A percentile compares a stretch with the other conserved stretches of the same genome.
phyloP scores from a whole-genome alignment of 2,797 vertebrate species.

The Sebastes diploproa region DNA sequence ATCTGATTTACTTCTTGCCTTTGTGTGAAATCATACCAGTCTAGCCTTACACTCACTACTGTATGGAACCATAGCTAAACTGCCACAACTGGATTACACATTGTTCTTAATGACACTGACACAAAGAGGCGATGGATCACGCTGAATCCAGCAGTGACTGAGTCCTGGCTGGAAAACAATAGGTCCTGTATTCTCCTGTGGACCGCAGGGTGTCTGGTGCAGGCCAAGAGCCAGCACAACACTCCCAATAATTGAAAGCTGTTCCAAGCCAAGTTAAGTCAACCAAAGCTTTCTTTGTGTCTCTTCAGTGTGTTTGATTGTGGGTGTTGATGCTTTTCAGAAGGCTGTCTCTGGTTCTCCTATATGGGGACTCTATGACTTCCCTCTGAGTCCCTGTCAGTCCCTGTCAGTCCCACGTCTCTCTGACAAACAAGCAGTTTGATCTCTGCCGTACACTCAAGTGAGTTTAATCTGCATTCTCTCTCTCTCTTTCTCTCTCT shows the following conservation, averaged over 20 bases:
- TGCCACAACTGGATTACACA: background rate
- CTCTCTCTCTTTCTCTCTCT: too few relatives aligned
- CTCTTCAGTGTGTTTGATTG: constrained; percentile 11
- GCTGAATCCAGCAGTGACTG: background rate
- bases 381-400: background rate
- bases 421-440: background rate
- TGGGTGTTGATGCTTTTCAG: constrained; percentile 14
- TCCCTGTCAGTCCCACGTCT: background rate
- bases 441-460: too few relatives aligned
- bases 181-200: constrained; percentile 3
- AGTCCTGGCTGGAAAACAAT: constrained; percentile 15
- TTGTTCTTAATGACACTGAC: constrained; percentile 5
- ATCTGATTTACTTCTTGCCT: too few relatives aligned
- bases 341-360: background rate
- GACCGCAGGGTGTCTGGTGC: background rate
- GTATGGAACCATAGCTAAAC: background rate
- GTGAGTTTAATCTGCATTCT: constrained; percentile 6
- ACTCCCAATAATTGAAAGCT: constrained; percentile 30
- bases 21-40: background rate
- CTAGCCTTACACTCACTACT: background rate
- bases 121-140: background rate
- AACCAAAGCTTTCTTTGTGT: constrained; percentile 8
- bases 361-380: background rate
- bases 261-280: constrained; percentile 15
- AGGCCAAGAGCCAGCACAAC: constrained; percentile 23